Evolutionary conservation across 2,888 invertebrate species (phyloP), one percentile per base, ranked within the genome.

Genomic region (Mythimna albipuncta): DNA sequence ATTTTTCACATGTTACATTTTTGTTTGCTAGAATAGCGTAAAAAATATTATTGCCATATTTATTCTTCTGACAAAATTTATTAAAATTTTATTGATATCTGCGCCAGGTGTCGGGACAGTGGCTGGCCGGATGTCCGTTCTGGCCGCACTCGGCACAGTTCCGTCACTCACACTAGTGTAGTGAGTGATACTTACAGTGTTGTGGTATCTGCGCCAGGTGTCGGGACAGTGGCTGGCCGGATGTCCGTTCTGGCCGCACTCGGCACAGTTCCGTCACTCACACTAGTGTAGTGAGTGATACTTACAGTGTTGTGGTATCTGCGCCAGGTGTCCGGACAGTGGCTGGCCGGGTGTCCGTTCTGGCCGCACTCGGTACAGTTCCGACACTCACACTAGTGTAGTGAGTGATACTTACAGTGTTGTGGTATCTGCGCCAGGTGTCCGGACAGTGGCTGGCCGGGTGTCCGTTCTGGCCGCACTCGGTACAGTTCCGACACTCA

Each of bases 291-390:
- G 44, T 11, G 44, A 44, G 47, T 47, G 47, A 21, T 54, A 67
- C 81, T 89, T 79, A 95, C 98, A 79, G 98, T 98, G 81, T 97
- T 97, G 90, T 98, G 98, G 92, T 98, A 98, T 72, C 98, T 96
- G 65, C 98, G 97, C 98, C 98, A 98, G 58, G 97, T 93, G 92
- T 98, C 98, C 0, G 98, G 98, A 85, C 98, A 98, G 88, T 95
- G 94, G 35, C 95, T 93, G 63, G 95, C 87, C 13, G 94, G 94
- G 89, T 98, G 98, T 0, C 98, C 98, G 41, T 87, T 85, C 84
- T 97, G 96, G 66, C 96, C 96, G 89, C 98, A 98, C 87, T 97
- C 95, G 11, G 91, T 92, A 88, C 98, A 98, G 9, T 44, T 44
- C 11, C 2, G 44, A 44, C 41, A 10, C 41, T 41, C 41, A 10